Conservation (phyloP, 2,797 vertebrate genomes). For the Gorsachius magnificus region DNA sequence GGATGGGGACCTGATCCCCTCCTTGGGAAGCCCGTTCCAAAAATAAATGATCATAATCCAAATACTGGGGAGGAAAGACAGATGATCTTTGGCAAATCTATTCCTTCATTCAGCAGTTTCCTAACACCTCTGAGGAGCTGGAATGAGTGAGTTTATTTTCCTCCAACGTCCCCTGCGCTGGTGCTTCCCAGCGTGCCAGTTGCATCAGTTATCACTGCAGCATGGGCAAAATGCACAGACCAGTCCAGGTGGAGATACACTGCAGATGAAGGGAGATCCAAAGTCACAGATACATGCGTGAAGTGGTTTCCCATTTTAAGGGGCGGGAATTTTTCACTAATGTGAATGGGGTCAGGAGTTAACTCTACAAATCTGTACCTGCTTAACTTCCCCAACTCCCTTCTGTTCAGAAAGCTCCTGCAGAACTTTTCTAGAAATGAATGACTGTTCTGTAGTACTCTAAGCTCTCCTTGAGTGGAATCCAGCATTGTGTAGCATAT, state of each 20-base stretch:
- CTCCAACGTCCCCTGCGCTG: rapidly evolving
- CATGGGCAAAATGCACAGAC: background rate
- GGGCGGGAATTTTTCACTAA: background rate
- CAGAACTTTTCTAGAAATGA: background rate
- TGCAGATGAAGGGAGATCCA: background rate
- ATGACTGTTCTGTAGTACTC: background rate
- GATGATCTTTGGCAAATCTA: background rate
- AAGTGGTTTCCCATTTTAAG: background rate
- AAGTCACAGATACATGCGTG: background rate
- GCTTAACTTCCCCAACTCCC: background rate
- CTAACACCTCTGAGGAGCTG: background rate
- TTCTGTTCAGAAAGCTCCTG: background rate
- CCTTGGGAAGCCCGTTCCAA: too few species aligned
- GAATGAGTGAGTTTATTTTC: background rate
- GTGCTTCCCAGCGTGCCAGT: background rate
- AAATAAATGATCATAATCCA: background rate
- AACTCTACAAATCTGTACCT: background rate
- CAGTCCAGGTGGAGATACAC: background rate
- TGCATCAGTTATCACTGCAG: background rate
- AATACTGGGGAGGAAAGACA: background rate
- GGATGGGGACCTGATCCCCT: too few species aligned
- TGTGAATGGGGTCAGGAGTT: background rate
- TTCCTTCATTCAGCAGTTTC: background rate
- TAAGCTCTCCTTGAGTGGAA: background rate
- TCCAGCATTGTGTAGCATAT: too few species aligned